These are phyloP conservation scores for Diglossa cyanea DNA, from an alignment of 2,797 vertebrate species.

Conservation along the genomic window DNA sequence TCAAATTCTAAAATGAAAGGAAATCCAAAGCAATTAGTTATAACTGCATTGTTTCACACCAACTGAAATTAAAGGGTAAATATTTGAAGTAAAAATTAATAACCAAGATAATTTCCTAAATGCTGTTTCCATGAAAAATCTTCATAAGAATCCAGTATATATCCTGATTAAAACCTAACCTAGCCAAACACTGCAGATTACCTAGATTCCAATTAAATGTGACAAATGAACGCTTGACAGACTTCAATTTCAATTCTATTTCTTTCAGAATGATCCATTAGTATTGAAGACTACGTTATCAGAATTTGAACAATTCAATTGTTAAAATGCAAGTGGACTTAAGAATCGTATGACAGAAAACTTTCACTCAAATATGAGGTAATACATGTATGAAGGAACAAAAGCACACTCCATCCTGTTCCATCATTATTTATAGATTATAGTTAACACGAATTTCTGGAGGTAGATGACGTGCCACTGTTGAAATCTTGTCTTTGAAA, in stretches of 20 bases:
- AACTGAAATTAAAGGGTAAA: constrained; percentile 58
- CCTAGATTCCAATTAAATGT: constrained; percentile 73
- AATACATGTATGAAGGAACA: constrained; percentile 12
- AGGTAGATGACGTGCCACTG: constrained; percentile 15
- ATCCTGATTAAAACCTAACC: constrained; percentile 71
- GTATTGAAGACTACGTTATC: constrained; percentile 61
- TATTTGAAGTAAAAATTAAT: constrained; percentile 66
- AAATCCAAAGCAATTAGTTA: constrained; percentile 40
- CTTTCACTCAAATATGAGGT: constrained; percentile 46
- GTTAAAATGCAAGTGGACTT: constrained; percentile 28
- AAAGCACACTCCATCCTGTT: constrained; percentile 16
- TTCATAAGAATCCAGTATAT: constrained; percentile 59
- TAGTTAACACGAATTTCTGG: constrained; percentile 24
- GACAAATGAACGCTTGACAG: constrained; percentile 68
- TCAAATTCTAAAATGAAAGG: constrained; percentile 46
- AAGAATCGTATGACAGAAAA: background rate
- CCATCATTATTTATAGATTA: constrained; percentile 46
- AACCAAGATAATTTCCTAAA: constrained; percentile 55
- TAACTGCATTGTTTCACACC: constrained; percentile 30
- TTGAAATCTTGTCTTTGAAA: constrained; percentile 32
- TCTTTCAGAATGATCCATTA: constrained; percentile 71
- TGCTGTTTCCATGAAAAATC: constrained; percentile 59
- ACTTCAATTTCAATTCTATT: constrained; percentile 73
- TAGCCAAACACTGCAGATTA: constrained; percentile 69
- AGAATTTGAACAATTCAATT: constrained; percentile 52